Base-by-base conservation (phyloP, 2,888 invertebrate genomes). In the Tetragonula carbonaria region DNA sequence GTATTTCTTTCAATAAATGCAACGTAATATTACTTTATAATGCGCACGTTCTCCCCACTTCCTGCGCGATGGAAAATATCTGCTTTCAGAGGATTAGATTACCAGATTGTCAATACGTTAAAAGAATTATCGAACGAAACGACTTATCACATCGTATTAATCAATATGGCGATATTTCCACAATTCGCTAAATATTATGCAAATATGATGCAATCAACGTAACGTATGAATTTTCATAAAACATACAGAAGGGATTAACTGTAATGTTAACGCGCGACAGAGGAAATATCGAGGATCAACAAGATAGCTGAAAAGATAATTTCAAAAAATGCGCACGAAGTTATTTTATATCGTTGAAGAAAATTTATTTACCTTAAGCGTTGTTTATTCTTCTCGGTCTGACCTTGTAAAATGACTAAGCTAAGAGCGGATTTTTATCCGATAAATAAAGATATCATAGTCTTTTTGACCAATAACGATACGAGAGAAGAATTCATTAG, bases 401-500 rank as follows among this genome's bases (percentile, higher is more conserved):
- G 72, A 80, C 83, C 73, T 82, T 73, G 67, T 45, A 59, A 78
- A 78, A 73, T 51, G 23, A 55, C 14, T 28, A 4, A 6, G 62
- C 33, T 18, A 28, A 23, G 23, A 63, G 18, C 50, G 14, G 38
- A 57, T 75, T 62, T 57, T 53, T 23, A 53, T 51, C 38, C 68
- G 16, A 63, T 33, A 5, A 57, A 14, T 51, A 71, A 67, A 70
- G 63, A 80, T 76, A 80, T 23, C 38, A 67, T 28, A 74, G 57
- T 63, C 68, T 73, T 86, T 70, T 55, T 28, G 74, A 57, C 62
- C 72, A 82, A 82, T 80, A 82, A 80, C 67, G 53, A n/a, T 78
- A 74, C 72, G 57, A 73, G 62, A 80, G 23, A 79, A 80, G 82
- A 23, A 23, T 86, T 86, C 82, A 82, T 86, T 86, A 85, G 82